Evolutionary conservation across 2,113 vertebrate genomes (phyloP).

Genomic region (Nannospalax galili): DNA sequence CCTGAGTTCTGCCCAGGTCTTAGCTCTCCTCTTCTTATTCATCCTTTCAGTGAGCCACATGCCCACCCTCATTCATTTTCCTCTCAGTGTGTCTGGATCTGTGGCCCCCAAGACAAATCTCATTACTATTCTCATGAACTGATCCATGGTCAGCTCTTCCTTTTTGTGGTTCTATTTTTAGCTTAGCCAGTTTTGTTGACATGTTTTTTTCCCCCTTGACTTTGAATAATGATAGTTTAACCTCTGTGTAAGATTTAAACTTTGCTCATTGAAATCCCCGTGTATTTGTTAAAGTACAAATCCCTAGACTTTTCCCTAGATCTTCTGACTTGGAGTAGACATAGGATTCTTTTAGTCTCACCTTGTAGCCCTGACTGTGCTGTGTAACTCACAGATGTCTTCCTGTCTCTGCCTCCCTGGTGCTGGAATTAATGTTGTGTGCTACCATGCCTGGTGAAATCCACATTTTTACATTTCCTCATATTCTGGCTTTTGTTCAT

Average conservation of each 20-base stretch:
- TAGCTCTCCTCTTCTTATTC: slow-evolving; percentile 24
- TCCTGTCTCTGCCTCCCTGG: neutral
- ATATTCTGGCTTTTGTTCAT: neutral
- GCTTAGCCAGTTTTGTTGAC: neutral
- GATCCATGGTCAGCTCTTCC: neutral
- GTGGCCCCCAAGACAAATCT: neutral
- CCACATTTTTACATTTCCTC: neutral
- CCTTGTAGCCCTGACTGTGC: neutral
- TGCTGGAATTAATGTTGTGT: neutral
- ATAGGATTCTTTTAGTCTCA: neutral
- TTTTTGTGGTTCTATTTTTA: neutral
- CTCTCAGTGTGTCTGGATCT: neutral
- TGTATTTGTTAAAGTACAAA: neutral
- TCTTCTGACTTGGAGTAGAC: slow-evolving; percentile 5
- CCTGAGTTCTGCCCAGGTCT: slow-evolving; percentile 27
- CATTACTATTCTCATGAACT: neutral
- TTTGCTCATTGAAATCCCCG: slow-evolving; percentile 6
- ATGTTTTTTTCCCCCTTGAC: neutral
- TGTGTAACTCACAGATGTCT: neutral
- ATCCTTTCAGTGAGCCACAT: neutral
- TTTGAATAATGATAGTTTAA: slow-evolving; percentile 10
- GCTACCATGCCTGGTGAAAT: neutral
- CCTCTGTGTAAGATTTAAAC: neutral
- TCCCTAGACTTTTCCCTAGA: neutral
- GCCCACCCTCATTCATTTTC: neutral